Percentiles rank a stretch among this genome's conserved stretches.
Conservation (phyloP, 2,113 vertebrate genomes). For the Cyphomyrus discorhynchus region DNA sequence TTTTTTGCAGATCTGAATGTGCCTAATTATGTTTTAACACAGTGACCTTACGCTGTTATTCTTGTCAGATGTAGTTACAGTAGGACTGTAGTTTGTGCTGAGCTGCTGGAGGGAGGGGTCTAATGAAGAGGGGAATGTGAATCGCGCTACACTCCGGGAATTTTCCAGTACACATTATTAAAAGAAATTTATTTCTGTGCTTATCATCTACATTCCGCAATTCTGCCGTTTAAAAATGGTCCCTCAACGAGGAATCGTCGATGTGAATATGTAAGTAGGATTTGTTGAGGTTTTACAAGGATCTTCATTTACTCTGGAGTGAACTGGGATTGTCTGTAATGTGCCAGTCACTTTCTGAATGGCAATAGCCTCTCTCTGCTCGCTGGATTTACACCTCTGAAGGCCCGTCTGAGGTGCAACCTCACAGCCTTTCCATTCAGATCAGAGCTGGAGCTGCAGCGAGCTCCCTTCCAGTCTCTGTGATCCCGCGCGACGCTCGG, state of each 20-base stretch:
- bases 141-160: background rate
- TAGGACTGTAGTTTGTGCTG: constrained; percentile 33
- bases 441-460: background rate
- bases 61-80: constrained; percentile 53
- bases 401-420: background rate
- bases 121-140: background rate
- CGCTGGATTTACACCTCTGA: background rate
- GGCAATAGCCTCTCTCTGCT: background rate
- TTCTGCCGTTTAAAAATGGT: background rate
- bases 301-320: background rate
- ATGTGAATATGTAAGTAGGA: background rate
- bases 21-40: constrained; percentile 54
- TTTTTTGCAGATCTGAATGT: constrained; percentile 35
- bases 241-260: background rate
- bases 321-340: background rate
- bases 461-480: background rate
- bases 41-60: constrained; percentile 44
- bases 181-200: background rate
- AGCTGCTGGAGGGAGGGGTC: background rate
- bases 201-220: background rate
- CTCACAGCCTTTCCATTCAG: background rate
- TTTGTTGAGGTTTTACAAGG: background rate
- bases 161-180: background rate
- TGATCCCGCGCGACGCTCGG: background rate
- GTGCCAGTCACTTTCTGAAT: constrained; percentile 3